A percentile compares a stretch with the other conserved stretches of the same genome.
Evolutionary conservation across 2,888 invertebrate genomes (phyloP).

Genomic region (Suillia variegata): DNA sequence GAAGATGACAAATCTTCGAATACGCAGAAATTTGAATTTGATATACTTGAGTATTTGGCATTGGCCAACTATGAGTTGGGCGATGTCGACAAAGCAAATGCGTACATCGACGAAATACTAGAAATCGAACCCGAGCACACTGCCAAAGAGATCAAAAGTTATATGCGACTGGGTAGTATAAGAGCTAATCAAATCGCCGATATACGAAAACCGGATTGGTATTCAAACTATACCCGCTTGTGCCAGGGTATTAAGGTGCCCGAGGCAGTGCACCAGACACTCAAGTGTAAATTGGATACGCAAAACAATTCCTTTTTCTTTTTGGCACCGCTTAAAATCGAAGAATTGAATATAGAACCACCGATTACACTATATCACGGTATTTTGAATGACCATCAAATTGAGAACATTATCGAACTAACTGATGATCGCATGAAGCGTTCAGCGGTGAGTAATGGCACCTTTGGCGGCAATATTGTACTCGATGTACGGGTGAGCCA

Average conservation of each 20-base stretch:
- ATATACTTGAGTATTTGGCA: constrained; percentile 41
- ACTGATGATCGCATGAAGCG: constrained; percentile 25
- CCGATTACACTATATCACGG: constrained; percentile 83
- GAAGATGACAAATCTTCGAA: not conserved
- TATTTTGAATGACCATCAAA: constrained; percentile 83
- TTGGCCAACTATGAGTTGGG: constrained; percentile 38
- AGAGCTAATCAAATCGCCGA: no score
- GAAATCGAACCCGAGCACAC: constrained; percentile 22
- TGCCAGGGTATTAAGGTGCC: constrained; percentile 38
- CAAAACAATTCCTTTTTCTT: constrained; percentile 69
- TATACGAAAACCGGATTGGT: constrained; percentile 2
- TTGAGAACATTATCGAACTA: constrained; percentile 63
- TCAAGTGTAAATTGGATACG: constrained; percentile 35
- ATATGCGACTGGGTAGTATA: constrained; percentile 21
- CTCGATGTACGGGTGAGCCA: constrained; percentile 42
- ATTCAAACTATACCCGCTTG: constrained; percentile 32
- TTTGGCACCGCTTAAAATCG: constrained; percentile 78
- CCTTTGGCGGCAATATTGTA: not conserved
- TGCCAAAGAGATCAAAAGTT: constrained; percentile 21
- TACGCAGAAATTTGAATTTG: not conserved
- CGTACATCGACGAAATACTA: constrained; percentile 29
- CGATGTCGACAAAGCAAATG: constrained; percentile 21
- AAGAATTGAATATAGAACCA: constrained; percentile 77
- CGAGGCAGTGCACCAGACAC: not conserved
- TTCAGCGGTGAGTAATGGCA: constrained; percentile 25